Conservation (phyloP, 2,888 invertebrate species). For the Apamea monoglypha region DNA sequence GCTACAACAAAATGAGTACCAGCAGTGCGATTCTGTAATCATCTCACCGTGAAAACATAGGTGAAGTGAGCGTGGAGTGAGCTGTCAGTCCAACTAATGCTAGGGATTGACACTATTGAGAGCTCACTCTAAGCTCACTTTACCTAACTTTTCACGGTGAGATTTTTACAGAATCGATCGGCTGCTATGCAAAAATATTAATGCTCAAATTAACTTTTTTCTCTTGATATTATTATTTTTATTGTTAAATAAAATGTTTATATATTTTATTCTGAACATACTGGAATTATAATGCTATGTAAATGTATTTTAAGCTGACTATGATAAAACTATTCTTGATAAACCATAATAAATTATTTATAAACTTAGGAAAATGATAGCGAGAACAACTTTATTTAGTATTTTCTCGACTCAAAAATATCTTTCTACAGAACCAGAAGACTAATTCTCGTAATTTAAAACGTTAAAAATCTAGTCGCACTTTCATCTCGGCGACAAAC, state of each 20-base stretch:
- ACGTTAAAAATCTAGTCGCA: no score
- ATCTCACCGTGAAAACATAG: no score
- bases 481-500: no score
- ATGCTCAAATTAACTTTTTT: background rate
- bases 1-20: background rate
- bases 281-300: background rate
- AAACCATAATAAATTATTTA: background rate
- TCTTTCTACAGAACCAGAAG: background rate
- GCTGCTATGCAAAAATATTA: background rate
- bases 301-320: conserved; percentile 25
- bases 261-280: background rate
- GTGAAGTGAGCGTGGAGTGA: no score
- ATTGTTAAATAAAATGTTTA: background rate
- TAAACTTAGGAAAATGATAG: background rate
- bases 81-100: no score
- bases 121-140: no score
- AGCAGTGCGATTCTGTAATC: no score
- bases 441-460: no score
- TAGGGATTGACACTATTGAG: no score
- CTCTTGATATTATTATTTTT: background rate
- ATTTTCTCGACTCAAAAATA: background rate
- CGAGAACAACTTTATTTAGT: background rate
- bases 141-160: no score
- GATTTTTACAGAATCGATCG: no score
- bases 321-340: conserved; percentile 10